Evolutionary conservation across 2,888 invertebrate genomes (phyloP), one percentile per base, ranked within the genome.

Genomic region (Lepeophtheirus nordmannii): DNA sequence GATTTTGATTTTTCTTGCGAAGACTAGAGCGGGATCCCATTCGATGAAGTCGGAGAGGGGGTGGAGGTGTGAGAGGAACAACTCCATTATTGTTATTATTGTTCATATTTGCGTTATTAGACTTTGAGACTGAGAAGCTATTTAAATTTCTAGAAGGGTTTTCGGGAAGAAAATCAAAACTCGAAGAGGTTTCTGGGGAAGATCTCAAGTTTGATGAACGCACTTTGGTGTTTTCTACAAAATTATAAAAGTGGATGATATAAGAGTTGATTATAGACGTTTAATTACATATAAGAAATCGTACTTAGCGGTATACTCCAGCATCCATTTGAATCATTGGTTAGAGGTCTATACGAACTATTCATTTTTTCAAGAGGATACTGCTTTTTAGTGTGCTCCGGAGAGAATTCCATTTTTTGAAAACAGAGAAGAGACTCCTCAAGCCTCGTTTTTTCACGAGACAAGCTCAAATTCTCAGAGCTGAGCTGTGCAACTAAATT

Each of bases 151-250:
- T 17, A 10, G 62, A 10, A 14, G n/a, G 14, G 14, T 41, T 10
- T 17, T 14, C 23, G 22, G 53, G 12, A 22, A 56, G 53, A 63
- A 53, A 63, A 11, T 63, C 63, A 38, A 63, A 63, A 22, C 46
- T 46, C 3, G 63, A 22, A 10, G 63, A 63, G 14, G 63, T 63
- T 23, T 63, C 63, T 53, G 63, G 63, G 1, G 63, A 63, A 12
- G 63, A 63, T 46, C 20, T 10, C 56, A 22, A 37, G 23, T 61
- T 22, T 7, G 20, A 58, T 12, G 22, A 23, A 7, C 22, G 58
- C 8, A 14, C 8, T 46, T 46, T 46, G 53, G 53, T 46, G 30
- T 30, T 46, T 46, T 46, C 17, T 14, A 46, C 8, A 5, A 5
- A 46, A 14, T 5, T 5, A 46, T 3, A 14, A n/a, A n/a, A 46